Base-by-base conservation (phyloP, 1,140 invertebrate genomes). In the Andricus grossulariae region DNA sequence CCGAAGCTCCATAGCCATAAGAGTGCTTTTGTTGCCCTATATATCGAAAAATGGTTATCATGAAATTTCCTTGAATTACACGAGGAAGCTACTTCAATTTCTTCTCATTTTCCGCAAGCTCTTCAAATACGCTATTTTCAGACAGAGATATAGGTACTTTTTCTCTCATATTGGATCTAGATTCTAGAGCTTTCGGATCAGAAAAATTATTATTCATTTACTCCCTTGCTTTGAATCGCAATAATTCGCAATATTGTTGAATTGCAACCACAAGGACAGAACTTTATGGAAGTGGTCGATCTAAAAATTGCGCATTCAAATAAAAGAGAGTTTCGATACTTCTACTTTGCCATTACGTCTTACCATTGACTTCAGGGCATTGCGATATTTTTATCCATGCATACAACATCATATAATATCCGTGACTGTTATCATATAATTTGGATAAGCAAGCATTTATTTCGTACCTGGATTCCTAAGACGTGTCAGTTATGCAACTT, bases 41-140 rank as follows among this genome's bases (percentile, higher is more conserved):
- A 21, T 19, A 55, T 25, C 25, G 12, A 66, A 66, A 66, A 66
- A 45, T 66, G 4, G 25, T 66, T n/a, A 13, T 32, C 32, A 39
- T 39, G 39, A 11, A 66, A 66, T 39, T 66, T 66, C 39, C 39
- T 45, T 11, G 39, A 11, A 45, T 45, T 45, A 45, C 16, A 66
- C 60, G 60, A 66, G 32, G 60, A 39, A 45, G 39, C 25, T 32
- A 66, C 15, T 16, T 66, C 60, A 66, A 66, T 66, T n/a, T 45
- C 13, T 66, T 66, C 11, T 66, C 16, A 66, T 39, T 66, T 32
- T n/a, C 16, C n/a, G 13, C 25, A 13, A 66, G 13, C 60, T 66
- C 39, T 66, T 39, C 60, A 39, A 66, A 39, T 15, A 32, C 25
- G 25, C 32, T 12, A 66, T 66, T 66, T 32, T 25, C 7, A n/a